These are phyloP conservation scores for Petrocephalus microphthalmus DNA, from an alignment of 2,113 vertebrate genomes.

Conservation along the genomic window DNA sequence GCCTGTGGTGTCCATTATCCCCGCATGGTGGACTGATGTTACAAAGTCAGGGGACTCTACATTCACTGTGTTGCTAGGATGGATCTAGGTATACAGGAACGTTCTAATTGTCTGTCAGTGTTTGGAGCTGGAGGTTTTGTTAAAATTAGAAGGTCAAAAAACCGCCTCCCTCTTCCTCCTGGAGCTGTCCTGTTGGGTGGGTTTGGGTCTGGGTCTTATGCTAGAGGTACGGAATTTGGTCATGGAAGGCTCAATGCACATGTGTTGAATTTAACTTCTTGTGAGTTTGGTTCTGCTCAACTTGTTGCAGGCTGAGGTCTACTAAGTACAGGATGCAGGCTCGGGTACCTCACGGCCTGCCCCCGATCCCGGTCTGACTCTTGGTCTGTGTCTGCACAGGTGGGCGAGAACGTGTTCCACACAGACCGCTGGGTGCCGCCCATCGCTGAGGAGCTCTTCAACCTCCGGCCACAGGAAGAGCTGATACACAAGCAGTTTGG, in stretches of 20 bases:
- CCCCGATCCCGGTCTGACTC: background rate
- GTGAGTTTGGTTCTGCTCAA: background rate
- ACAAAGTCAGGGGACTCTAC: too few relatives aligned
- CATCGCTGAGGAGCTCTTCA: constrained; percentile 63
- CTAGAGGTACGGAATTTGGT: background rate
- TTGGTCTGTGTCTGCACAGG: constrained; percentile 51
- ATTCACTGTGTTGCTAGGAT: background rate
- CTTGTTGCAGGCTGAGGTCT: background rate
- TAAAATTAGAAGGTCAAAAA: background rate
- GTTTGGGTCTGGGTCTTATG: background rate
- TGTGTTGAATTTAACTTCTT: background rate
- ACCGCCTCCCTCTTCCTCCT: background rate
- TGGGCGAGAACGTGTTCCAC: constrained; percentile 75
- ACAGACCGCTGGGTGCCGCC: constrained; percentile 82
- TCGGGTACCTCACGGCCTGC: background rate
- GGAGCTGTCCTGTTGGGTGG: background rate
- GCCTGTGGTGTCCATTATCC: background rate
- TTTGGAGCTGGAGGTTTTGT: background rate
- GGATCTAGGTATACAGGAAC: background rate
- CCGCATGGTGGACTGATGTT: background rate
- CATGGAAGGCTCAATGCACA: background rate
- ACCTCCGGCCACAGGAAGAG: constrained; percentile 59
- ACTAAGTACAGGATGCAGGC: background rate
- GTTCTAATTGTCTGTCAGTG: background rate
- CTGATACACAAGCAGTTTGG: constrained; percentile 53